Percentiles rank a stretch among this genome's conserved stretches.
These are phyloP conservation scores for Lonchura striata DNA, from an alignment of 2,113 vertebrate genomes.

Conservation along the genomic window DNA sequence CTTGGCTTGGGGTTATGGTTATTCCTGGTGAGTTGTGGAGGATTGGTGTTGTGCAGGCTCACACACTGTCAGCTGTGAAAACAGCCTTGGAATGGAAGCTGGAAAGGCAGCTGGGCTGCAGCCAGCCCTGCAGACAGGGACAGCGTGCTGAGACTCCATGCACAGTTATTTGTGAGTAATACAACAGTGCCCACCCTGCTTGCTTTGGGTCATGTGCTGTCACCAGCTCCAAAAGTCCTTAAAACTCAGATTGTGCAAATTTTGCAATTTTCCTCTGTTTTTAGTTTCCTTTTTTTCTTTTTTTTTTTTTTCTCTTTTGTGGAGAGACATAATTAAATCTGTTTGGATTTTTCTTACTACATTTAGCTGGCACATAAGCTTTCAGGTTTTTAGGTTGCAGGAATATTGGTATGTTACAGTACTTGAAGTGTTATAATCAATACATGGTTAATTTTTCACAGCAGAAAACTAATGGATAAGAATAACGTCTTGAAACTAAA, in stretches of 20 bases:
- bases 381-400: background rate
- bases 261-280: background rate
- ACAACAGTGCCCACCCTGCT: background rate
- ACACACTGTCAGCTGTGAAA: fast-evolving
- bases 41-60: background rate
- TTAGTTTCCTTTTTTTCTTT: background rate
- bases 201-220: background rate
- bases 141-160: background rate
- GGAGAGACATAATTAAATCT: background rate
- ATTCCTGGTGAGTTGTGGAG: background rate
- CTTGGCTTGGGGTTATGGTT: background rate
- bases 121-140: background rate
- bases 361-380: background rate
- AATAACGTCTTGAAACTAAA: background rate
- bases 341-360: background rate
- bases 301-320: background rate
- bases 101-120: background rate
- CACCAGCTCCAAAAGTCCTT: background rate
- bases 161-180: background rate
- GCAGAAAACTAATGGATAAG: background rate
- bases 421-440: background rate
- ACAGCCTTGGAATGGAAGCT: background rate
- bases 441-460: background rate
- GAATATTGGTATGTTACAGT: background rate
- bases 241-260: background rate